These are phyloP conservation scores for Notechis scutatus DNA, from an alignment of 2,113 vertebrate species.

Conservation along the genomic window DNA sequence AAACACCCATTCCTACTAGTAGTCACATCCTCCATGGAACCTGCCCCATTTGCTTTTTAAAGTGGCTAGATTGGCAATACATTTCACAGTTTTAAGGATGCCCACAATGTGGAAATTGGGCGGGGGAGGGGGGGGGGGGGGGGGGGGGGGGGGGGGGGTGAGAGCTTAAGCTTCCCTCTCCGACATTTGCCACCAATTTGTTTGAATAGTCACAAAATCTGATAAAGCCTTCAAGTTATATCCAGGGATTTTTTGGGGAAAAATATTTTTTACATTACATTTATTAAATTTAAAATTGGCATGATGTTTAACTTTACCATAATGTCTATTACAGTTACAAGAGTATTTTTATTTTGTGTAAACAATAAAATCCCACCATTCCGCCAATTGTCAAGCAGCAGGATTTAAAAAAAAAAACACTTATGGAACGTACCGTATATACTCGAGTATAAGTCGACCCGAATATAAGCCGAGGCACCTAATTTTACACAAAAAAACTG, in stretches of 20 bases:
- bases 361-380: not conserved
- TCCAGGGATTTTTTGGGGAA: not conserved
- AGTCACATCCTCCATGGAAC: not conserved
- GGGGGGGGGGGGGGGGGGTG: too few species aligned
- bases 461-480: too few species aligned
- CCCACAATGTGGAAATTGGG: not conserved
- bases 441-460: too few species aligned
- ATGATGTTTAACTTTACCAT: not conserved
- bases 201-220: not conserved
- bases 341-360: not conserved
- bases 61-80: not conserved
- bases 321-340: not conserved
- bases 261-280: not conserved
- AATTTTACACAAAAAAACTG: too few species aligned
- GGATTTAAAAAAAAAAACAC: not conserved
- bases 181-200: not conserved
- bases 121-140: too few species aligned
- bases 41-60: not conserved
- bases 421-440: not conserved
- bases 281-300: not conserved
- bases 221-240: not conserved
- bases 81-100: not conserved
- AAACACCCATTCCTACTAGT: not conserved
- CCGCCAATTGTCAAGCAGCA: not conserved
- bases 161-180: not conserved